Percentiles rank a stretch among this genome's conserved stretches.
phyloP scores from a whole-genome alignment of 2,888 invertebrate species.

The Synanthedon vespiformis region DNA sequence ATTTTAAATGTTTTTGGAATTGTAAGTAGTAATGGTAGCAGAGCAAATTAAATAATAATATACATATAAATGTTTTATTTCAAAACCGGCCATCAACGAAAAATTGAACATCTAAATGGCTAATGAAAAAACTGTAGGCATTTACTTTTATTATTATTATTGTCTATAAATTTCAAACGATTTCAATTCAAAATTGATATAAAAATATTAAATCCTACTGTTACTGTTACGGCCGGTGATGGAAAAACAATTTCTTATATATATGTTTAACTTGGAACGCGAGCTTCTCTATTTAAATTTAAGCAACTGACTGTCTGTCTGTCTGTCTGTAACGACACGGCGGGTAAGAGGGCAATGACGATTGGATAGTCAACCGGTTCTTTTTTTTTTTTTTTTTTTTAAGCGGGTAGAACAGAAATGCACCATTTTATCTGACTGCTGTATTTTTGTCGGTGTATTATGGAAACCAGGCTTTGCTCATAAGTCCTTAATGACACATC shows the following conservation, averaged over 20 bases:
- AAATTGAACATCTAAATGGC: not conserved
- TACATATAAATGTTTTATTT: no score
- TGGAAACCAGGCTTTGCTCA: constrained; percentile 49
- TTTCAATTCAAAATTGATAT: constrained; percentile 5
- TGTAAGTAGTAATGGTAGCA: no score
- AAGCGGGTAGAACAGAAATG: constrained; percentile 13
- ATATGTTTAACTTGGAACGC: constrained; percentile 1
- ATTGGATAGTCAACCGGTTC: not conserved
- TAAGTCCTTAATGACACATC: constrained; percentile 64
- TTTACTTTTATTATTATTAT: not conserved
- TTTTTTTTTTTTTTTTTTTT: not conserved
- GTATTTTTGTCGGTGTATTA: constrained; percentile 25
- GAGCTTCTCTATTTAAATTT: constrained; percentile 5
- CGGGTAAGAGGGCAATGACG: not conserved
- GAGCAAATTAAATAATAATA: not conserved
- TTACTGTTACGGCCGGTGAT: not conserved
- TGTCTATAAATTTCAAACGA: not conserved
- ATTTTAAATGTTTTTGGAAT: no score
- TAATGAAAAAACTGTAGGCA: not conserved
- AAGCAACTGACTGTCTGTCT: constrained; percentile 21
- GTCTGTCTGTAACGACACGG: constrained; percentile 2
- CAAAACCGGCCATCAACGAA: no score
- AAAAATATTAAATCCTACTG: constrained; percentile 4
- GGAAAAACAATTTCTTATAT: not conserved
- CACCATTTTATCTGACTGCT: constrained; percentile 20